Evolutionary conservation across 2,113 vertebrate species (phyloP).

Genomic region (Excalfactoria chinensis): DNA sequence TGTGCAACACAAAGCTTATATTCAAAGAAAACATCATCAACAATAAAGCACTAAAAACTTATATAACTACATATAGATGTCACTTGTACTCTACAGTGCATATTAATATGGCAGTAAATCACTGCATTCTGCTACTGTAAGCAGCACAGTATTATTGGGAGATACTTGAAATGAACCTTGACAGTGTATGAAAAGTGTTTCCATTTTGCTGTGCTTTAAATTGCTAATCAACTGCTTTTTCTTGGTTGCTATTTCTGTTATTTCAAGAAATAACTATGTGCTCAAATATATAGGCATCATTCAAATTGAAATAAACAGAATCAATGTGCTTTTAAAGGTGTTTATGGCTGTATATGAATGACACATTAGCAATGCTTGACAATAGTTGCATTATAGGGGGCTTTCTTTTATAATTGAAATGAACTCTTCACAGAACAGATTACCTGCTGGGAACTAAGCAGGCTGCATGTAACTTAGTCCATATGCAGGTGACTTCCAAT

Average conservation of each 20-base stretch:
- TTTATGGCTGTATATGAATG: conserved; percentile 16
- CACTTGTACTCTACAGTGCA: conserved; percentile 49
- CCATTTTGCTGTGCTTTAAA: conserved; percentile 55
- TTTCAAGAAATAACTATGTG: conserved; percentile 54
- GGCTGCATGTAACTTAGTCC: not conserved
- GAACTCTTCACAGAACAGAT: not conserved
- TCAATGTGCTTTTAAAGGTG: conserved; percentile 50
- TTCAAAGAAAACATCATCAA: not conserved
- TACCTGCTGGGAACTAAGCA: conserved; percentile 21
- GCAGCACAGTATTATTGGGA: not conserved
- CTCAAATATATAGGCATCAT: conserved; percentile 1
- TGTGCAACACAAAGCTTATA: conserved; percentile 20
- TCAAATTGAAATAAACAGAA: conserved; percentile 57
- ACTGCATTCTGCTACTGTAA: conserved; percentile 56
- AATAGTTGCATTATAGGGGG: not conserved
- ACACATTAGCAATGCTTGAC: conserved; percentile 18
- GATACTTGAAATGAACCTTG: conserved; percentile 51
- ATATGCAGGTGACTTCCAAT: not conserved
- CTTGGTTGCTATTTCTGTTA: conserved; percentile 54
- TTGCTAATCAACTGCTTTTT: conserved; percentile 54
- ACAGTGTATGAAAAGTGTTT: conserved; percentile 39
- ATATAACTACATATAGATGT: conserved; percentile 54
- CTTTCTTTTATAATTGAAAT: conserved; percentile 9
- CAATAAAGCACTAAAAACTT: conserved; percentile 38
- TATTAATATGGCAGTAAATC: conserved; percentile 60